Evolutionary conservation across 1,140 invertebrate species (phyloP).

Genomic region (Phthorimaea operculella): DNA sequence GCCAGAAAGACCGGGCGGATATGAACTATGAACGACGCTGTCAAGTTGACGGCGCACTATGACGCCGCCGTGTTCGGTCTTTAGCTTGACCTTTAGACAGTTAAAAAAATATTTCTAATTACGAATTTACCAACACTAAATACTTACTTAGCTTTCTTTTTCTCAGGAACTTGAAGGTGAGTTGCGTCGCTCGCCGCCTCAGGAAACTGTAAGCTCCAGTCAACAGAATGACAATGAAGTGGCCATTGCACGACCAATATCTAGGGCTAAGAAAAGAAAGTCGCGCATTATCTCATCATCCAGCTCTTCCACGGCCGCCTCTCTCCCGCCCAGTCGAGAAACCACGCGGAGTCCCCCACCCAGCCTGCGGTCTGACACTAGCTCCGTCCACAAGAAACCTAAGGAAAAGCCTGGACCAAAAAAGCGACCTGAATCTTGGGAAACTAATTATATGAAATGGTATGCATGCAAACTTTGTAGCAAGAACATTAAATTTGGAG

Average conservation of each 20-base stretch:
- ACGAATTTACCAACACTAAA: too few relatives aligned
- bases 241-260: not conserved
- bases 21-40: too few relatives aligned
- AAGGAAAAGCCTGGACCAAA: not conserved
- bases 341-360: too few relatives aligned
- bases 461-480: constrained; percentile 39
- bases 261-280: not conserved
- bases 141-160: not conserved
- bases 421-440: constrained; percentile 16
- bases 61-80: too few relatives aligned
- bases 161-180: not conserved
- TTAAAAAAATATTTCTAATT: too few relatives aligned
- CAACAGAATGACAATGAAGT: constrained; percentile 12
- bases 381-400: not conserved
- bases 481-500: constrained; percentile 19
- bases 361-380: too few relatives aligned
- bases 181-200: constrained; percentile 8
- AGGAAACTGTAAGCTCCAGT: constrained; percentile 27
- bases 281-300: not conserved
- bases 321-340: too few relatives aligned
- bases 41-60: too few relatives aligned
- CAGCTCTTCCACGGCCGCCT: not conserved
- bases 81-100: too few relatives aligned
- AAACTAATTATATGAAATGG: constrained; percentile 26
- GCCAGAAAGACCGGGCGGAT: too few relatives aligned